Conservation (phyloP, 2,113 vertebrate genomes). For the Maccullochella peelii region DNA sequence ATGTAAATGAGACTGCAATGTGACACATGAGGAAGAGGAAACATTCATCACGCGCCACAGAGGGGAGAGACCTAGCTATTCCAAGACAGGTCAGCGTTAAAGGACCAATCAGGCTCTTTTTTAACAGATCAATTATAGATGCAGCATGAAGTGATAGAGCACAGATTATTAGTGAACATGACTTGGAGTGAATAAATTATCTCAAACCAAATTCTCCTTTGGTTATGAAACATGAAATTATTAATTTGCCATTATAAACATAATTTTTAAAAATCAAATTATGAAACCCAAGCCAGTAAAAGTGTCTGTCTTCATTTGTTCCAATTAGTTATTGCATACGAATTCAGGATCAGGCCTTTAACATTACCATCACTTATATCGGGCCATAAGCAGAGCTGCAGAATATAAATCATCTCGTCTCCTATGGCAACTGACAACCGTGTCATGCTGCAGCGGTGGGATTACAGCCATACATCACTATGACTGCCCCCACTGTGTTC, state of each 20-base stretch:
- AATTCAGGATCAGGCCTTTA: conserved; percentile 41
- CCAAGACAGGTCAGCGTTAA: conserved; percentile 23
- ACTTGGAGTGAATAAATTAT: conserved; percentile 1
- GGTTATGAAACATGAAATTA: accelerated
- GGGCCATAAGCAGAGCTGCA: conserved; percentile 45
- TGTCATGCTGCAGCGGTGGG: conserved; percentile 57
- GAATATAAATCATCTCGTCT: conserved; percentile 80
- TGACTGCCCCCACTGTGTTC: conserved; percentile 67
- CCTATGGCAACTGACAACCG: conserved; percentile 77
- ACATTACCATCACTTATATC: conserved; percentile 60
- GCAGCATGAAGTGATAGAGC: neutral
- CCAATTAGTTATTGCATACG: conserved; percentile 16
- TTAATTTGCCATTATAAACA: neutral
- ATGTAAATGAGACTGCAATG: conserved; percentile 47
- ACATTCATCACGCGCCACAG: conserved; percentile 50
- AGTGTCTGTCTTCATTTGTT: neutral
- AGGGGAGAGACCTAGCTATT: neutral
- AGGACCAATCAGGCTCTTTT: conserved; percentile 1
- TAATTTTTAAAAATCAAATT: neutral
- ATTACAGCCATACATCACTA: conserved; percentile 76
- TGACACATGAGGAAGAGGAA: neutral
- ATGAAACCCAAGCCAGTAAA: neutral
- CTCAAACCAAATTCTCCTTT: neutral
- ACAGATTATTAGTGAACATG: neutral
- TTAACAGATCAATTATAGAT: conserved; percentile 38